Evolutionary conservation across 2,797 vertebrate genomes (phyloP).

Genomic region (Parauchenoglanis punctatus): DNA sequence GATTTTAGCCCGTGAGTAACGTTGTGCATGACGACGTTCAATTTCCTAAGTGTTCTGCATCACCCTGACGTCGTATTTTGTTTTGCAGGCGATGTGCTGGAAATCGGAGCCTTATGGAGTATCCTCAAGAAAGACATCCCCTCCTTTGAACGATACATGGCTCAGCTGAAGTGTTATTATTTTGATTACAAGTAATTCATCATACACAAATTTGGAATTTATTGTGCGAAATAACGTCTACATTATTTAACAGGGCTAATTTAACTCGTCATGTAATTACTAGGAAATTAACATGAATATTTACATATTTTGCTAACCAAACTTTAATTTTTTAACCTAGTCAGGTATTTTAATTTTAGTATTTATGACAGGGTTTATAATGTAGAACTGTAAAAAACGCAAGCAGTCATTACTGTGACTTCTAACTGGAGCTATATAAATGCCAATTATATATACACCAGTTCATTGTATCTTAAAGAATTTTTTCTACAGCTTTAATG

Average conservation of each 20-base stretch:
- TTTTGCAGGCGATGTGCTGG: constrained; percentile 88
- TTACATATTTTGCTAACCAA: neutral
- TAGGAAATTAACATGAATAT: neutral
- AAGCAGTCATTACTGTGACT: neutral
- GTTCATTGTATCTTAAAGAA: neutral
- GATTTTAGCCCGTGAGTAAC: constrained; percentile 88
- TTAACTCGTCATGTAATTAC: neutral
- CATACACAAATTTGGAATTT: neutral
- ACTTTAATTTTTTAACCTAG: neutral
- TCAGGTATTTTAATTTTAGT: neutral
- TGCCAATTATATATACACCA: neutral
- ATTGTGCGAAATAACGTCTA: neutral
- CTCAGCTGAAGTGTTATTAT: constrained; percentile 96
- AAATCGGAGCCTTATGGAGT: constrained; percentile 94
- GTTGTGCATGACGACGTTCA: neutral
- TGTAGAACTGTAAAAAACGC: neutral
- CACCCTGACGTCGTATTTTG: neutral
- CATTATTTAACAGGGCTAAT: neutral
- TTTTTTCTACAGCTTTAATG: neutral
- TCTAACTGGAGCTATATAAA: neutral
- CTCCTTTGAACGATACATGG: constrained; percentile 94
- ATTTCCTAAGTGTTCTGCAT: neutral
- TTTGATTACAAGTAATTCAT: constrained; percentile 92
- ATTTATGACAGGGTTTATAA: neutral
- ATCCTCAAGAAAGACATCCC: constrained; percentile 95